Evolutionary conservation across 2,797 vertebrate species (phyloP).

Genomic region (Chelon labrosus): DNA sequence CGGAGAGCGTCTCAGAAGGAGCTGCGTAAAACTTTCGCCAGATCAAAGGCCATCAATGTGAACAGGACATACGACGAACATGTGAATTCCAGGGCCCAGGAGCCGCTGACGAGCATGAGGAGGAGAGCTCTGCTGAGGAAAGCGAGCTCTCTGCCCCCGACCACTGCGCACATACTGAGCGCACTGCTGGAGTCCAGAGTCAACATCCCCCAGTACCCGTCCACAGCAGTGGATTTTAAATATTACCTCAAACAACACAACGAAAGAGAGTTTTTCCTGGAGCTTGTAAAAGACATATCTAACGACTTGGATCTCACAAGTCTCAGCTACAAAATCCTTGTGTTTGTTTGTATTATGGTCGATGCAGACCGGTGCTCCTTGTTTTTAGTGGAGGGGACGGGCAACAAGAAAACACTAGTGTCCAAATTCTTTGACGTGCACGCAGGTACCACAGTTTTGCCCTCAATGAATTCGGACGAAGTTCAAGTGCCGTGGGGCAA

Average conservation of each 20-base stretch:
- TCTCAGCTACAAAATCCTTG: slow-evolving; percentile 97
- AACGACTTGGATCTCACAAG: slow-evolving; percentile 97
- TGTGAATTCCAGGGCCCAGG: slow-evolving; percentile 92
- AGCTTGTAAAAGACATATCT: slow-evolving; percentile 98
- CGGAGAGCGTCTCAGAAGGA: slow-evolving; percentile 94
- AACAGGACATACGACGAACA: slow-evolving; percentile 99
- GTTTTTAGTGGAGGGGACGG: slow-evolving; percentile 93
- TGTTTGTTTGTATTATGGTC: slow-evolving; percentile 99
- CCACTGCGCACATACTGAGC: slow-evolving; percentile 96
- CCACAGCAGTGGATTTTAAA: slow-evolving; percentile 96
- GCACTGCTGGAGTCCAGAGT: slow-evolving; percentile 97
- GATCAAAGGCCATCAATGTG: slow-evolving; percentile 95
- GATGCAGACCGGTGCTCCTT: slow-evolving; percentile 96
- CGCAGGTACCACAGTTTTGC: slow-evolving; percentile 94
- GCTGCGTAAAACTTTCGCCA: slow-evolving; percentile 95
- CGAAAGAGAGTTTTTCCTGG: slow-evolving; percentile 96
- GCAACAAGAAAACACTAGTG: slow-evolving; percentile 95
- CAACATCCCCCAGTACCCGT: slow-evolving; percentile 97
- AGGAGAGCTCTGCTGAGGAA: slow-evolving; percentile 95
- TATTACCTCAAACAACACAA: slow-evolving; percentile 96
- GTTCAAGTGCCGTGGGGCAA: slow-evolving; percentile 99
- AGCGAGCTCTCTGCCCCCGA: slow-evolving; percentile 96
- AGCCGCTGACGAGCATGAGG: slow-evolving; percentile 94
- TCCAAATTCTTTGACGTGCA: slow-evolving; percentile 99
- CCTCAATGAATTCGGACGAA: slow-evolving; percentile 93